Base-by-base conservation (phyloP, 2,113 vertebrate species). In the Alosa alosa region DNA sequence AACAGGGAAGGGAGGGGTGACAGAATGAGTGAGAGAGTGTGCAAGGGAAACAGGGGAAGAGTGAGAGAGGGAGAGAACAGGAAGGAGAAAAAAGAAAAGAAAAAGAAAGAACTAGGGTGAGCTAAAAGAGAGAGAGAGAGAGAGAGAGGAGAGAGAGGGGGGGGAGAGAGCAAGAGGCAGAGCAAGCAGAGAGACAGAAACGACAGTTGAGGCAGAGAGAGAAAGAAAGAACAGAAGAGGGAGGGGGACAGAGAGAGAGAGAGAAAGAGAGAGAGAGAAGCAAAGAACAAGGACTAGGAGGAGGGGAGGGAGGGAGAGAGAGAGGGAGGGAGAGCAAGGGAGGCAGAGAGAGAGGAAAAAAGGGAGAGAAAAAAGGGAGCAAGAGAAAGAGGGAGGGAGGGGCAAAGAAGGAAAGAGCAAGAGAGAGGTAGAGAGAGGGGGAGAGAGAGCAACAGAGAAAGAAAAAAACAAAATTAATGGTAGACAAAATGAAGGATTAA, bases 381-480 rank as follows among this genome's bases (percentile, higher is more conserved):
- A 15, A 36, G 64, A 72, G 25, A 72, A 36, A 72, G 25, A 72
- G 64, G 3, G 64, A 72, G 64, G 11, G 64, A 72, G 64, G 13
- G 64, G 13, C n/a, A 72, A 15, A 36, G 64, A 31, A 25, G 13
- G 25, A 25, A 17, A 60, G n/a, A 72, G 72, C 10, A 17, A 78
- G 11, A 52, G 46, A 52, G 60, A 72, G 57, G 46, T 41, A 64
- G 60, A 13, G 57, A 64, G 57, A 25, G 55, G 17, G 78, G n/a
- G 41, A n/a, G 60, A 25, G 60, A 64, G 22, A 64, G 60, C 7
- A 9, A 64, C 20, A 64, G 60, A 22, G n/a, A 64, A 8, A 64
- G 60, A 36, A 83, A 91, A 92, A 83, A 88, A 85, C 88, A 88
- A 92, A 92, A 92, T 89, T 89, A 92, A 90, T 91, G 88, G 90